Base-by-base conservation (phyloP, 2,888 invertebrate genomes). In the Oscheius sp. region DNA sequence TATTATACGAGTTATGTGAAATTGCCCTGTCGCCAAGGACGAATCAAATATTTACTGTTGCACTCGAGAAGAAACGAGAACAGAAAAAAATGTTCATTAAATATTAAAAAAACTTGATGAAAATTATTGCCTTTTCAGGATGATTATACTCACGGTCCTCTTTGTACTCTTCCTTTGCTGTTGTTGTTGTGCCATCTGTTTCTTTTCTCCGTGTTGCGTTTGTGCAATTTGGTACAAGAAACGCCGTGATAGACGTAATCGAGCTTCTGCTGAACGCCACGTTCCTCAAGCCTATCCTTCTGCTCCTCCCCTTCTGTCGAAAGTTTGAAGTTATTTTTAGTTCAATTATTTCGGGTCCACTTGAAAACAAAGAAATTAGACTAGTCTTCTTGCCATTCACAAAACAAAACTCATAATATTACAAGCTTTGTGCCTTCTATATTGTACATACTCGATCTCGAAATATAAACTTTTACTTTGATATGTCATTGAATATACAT, bases 131-230 rank as follows among this genome's bases (percentile, higher is more conserved):
- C n/a, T n/a, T 72, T 80, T 64, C 75, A 80, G 80, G 78, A 80
- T 80, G 80, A 75, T 78, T 25, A 65, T 78, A 8, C 74, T 80
- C 61, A 80, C 78, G 5, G 69, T 80, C 8, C 37, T 77, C 65
- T 77, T 76, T 64, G 75, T 80, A 4, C 53, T 78, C 15, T 57
- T 71, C 29, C 34, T 80, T 25, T 73, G 74, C 23, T 70, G 72
- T 8, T 80, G 80, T 58, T 80, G 78, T 46, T 78, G 80, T 33
- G 73, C 75, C 3, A 66, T 76, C 25, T 80, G 80, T 55, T 80
- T 80, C 71, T 77, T 74, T 37, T 74, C 77, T 23, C 80, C 80
- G 1, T 80, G 76, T 57, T 80, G 80, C 50, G 66, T 72, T 39
- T 77, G 78, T 58, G 80, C 80, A 23, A 23, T 64, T 37, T 64